A percentile compares a stretch with the other conserved stretches of the same genome.
phyloP scores from a whole-genome alignment of 2,797 vertebrate genomes.

The Pangasius mekongensis region DNA sequence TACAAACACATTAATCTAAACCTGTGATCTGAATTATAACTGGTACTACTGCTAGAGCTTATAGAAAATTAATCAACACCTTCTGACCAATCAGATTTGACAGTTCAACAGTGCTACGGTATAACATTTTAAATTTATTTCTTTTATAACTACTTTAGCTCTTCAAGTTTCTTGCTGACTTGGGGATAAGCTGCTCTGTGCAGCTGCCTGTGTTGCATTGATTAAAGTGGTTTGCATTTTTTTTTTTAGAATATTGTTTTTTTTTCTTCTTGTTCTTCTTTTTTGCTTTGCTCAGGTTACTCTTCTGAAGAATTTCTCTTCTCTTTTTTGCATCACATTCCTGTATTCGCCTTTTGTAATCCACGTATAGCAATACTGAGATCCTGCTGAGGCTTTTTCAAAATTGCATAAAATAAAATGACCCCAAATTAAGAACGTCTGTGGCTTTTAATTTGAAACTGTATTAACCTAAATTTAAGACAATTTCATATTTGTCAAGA shows the following conservation, averaged over 20 bases:
- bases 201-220: neutral
- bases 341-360: neutral
- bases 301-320: neutral
- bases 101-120: neutral
- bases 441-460: neutral
- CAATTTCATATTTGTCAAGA: neutral
- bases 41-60: neutral
- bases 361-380: too few species aligned
- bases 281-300: neutral
- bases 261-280: neutral
- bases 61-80: neutral
- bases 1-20: neutral
- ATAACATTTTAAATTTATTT: neutral
- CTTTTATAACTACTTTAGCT: neutral
- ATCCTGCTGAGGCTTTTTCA: too few species aligned
- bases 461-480: neutral
- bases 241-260: neutral
- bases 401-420: neutral
- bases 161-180: neutral
- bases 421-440: neutral
- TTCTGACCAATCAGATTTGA: neutral
- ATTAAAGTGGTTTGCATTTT: neutral
- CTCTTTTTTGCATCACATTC: neutral
- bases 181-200: neutral
- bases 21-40: neutral